Conservation (phyloP, 2,888 invertebrate species). For the Xestia c-nigrum region DNA sequence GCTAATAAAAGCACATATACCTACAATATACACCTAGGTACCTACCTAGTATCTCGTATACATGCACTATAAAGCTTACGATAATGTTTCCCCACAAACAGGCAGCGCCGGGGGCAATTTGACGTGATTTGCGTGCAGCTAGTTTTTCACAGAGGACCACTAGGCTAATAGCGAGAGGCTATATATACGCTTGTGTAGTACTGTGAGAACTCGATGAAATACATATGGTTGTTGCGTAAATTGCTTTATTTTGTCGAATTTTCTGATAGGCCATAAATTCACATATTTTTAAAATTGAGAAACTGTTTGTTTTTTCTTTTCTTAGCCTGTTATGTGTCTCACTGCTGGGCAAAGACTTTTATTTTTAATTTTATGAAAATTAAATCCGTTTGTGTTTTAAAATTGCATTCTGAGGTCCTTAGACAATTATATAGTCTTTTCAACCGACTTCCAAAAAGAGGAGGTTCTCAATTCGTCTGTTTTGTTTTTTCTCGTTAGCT, state of each 20-base stretch:
- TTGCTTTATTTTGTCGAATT: not conserved
- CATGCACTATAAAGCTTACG: constrained; percentile 20
- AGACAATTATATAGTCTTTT: not conserved
- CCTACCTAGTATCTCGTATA: constrained; percentile 7
- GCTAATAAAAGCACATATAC: constrained; percentile 1
- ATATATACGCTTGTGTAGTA: constrained; percentile 6
- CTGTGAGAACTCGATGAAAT: constrained; percentile 44
- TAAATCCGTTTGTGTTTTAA: not conserved
- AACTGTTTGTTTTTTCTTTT: not conserved
- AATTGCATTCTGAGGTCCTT: not conserved
- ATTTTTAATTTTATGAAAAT: too few species aligned
- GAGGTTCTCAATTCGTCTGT: too few species aligned
- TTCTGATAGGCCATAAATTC: not conserved
- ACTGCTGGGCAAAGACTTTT: too few species aligned
- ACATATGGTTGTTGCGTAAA: constrained; percentile 4
- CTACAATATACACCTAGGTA: not conserved
- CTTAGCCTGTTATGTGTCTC: too few species aligned
- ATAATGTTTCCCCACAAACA: constrained; percentile 48
- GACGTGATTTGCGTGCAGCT: constrained; percentile 59
- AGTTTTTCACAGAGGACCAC: constrained; percentile 56
- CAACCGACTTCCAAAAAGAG: too few species aligned
- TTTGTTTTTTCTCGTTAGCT: too few species aligned
- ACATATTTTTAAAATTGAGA: not conserved
- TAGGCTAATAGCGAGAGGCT: constrained; percentile 19
- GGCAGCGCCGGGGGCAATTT: constrained; percentile 52